Percentiles rank a stretch among this genome's conserved stretches.
These are phyloP conservation scores for Petrolisthes manimaculis DNA, from an alignment of 2,888 invertebrate genomes.

Conservation along the genomic window DNA sequence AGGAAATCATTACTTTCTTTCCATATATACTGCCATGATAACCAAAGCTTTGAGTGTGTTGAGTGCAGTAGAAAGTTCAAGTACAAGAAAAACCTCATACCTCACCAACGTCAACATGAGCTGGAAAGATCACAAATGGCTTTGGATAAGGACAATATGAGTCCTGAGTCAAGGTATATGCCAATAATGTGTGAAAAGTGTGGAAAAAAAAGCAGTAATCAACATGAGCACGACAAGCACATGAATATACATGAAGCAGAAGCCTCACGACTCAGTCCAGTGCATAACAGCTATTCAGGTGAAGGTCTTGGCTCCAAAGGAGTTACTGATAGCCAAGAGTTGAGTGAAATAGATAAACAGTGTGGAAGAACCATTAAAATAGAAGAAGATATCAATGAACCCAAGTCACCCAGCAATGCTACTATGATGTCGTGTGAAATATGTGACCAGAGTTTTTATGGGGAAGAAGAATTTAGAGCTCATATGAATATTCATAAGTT, in stretches of 20 bases:
- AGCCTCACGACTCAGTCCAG: background rate
- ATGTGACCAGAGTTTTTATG: background rate
- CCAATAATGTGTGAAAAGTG: background rate
- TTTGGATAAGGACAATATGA: background rate
- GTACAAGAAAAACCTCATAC: background rate
- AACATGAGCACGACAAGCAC: background rate
- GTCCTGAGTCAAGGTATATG: background rate
- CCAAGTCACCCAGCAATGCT: background rate
- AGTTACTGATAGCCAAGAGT: background rate
- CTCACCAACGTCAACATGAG: background rate
- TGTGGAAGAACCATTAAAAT: background rate
- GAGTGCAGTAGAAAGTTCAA: slow-evolving; percentile 4
- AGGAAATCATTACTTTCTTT: background rate
- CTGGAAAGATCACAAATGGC: background rate
- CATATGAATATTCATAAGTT: background rate
- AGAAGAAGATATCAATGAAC: background rate
- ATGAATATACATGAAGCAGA: background rate
- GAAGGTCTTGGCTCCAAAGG: background rate
- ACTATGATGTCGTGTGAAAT: background rate
- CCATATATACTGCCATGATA: background rate
- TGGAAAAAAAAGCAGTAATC: background rate
- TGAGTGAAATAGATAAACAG: background rate
- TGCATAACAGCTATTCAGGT: background rate
- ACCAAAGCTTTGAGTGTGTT: slow-evolving; percentile 5
- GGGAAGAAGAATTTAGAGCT: background rate